phyloP scores from a whole-genome alignment of 2,888 invertebrate species.

The Plebejus melissa region DNA sequence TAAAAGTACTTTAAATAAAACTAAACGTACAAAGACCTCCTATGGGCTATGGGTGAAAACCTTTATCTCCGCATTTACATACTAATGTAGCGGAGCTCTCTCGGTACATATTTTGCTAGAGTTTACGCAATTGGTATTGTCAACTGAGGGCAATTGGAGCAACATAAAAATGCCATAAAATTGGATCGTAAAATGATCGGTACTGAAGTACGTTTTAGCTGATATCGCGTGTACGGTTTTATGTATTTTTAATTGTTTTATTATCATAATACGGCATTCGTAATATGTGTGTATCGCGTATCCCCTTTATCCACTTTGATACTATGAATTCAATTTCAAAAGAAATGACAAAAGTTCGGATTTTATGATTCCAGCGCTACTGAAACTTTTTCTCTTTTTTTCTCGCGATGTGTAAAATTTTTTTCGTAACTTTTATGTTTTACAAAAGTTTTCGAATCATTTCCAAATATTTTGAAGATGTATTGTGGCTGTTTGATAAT shows the following conservation, averaged over 20 bases:
- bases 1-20: conserved; percentile 15
- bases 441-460: background rate
- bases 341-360: conserved; percentile 67
- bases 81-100: conserved; percentile 59
- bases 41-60: conserved; percentile 40
- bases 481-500: background rate
- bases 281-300: conserved; percentile 6
- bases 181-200: conserved; percentile 70
- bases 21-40: conserved; percentile 37
- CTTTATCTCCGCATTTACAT: conserved; percentile 62
- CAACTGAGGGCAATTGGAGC: conserved; percentile 68
- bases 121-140: conserved; percentile 68
- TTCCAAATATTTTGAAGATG: background rate
- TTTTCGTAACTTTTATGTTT: background rate
- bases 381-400: conserved; percentile 22
- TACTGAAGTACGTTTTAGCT: conserved; percentile 53
- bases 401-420: conserved; percentile 7
- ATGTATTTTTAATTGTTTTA: conserved; percentile 32
- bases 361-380: conserved; percentile 53
- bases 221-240: conserved; percentile 44
- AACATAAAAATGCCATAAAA: conserved; percentile 72
- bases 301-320: conserved; percentile 8
- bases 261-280: conserved; percentile 10
- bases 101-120: conserved; percentile 68
- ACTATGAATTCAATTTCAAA: conserved; percentile 37